These are phyloP conservation scores for Podilymbus podiceps DNA, from an alignment of 2,113 vertebrate species.

Conservation along the genomic window DNA sequence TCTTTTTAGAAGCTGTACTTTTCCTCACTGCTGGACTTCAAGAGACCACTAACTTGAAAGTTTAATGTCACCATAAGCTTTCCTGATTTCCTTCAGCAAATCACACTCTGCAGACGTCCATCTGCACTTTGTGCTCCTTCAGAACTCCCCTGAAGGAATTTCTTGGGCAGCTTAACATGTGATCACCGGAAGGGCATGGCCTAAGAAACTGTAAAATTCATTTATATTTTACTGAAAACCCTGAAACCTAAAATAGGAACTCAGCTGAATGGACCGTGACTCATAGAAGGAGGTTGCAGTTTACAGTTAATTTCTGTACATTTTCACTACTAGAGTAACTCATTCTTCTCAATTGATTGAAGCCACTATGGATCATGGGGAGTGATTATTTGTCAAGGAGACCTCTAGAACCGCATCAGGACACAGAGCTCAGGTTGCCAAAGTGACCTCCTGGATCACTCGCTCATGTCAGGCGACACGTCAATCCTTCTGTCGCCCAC, in stretches of 20 bases:
- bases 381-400: not conserved
- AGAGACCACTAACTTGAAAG: not conserved
- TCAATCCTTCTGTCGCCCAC: not conserved
- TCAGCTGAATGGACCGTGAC: accelerated
- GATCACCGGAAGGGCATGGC: not conserved
- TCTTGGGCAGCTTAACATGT: not conserved
- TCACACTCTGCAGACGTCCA: not conserved
- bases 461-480: accelerated
- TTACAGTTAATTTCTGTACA: not conserved
- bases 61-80: not conserved
- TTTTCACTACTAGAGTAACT: not conserved
- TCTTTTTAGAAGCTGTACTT: not conserved
- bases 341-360: not conserved
- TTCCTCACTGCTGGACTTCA: not conserved
- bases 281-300: not conserved
- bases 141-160: not conserved
- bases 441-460: not conserved
- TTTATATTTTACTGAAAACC: not conserved
- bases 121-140: not conserved
- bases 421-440: not conserved
- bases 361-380: not conserved
- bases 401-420: not conserved
- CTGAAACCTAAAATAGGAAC: not conserved
- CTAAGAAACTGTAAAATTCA: not conserved
- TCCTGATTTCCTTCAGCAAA: not conserved